These are phyloP conservation scores for Pogonocichla stellata DNA, from an alignment of 2,113 vertebrate genomes.

Conservation along the genomic window DNA sequence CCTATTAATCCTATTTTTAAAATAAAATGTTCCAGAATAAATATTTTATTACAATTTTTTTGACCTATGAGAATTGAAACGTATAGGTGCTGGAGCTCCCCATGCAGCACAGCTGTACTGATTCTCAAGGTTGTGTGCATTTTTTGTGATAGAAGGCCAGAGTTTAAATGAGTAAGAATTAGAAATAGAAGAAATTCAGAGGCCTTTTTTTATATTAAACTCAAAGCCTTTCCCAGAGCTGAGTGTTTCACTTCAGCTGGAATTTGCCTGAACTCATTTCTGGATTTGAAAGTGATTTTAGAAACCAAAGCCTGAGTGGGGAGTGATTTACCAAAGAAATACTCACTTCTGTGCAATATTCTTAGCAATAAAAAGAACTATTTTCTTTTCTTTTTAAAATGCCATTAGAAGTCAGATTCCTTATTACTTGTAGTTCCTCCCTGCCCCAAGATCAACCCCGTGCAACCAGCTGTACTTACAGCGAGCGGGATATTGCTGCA, in stretches of 20 bases:
- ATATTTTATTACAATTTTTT: not conserved
- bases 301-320: slow-evolving; percentile 48
- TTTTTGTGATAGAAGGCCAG: slow-evolving; percentile 21
- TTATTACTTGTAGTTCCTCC: not conserved
- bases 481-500: not conserved
- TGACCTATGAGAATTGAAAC: not conserved
- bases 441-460: not conserved
- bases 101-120: not conserved
- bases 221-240: slow-evolving; percentile 43
- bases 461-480: not conserved
- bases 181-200: slow-evolving; percentile 38
- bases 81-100: not conserved
- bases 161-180: slow-evolving; percentile 43
- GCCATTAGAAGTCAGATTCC: not conserved
- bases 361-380: not conserved
- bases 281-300: slow-evolving; percentile 59
- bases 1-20: not conserved
- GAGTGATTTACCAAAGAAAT: slow-evolving; percentile 22
- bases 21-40: not conserved
- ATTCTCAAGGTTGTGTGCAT: not conserved
- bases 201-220: slow-evolving; percentile 11
- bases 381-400: slow-evolving; percentile 14
- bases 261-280: slow-evolving; percentile 54
- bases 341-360: slow-evolving; percentile 14
- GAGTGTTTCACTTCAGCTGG: slow-evolving; percentile 48